Conservation (phyloP, 2,113 vertebrate genomes). For the Mormoops blainvillei region DNA sequence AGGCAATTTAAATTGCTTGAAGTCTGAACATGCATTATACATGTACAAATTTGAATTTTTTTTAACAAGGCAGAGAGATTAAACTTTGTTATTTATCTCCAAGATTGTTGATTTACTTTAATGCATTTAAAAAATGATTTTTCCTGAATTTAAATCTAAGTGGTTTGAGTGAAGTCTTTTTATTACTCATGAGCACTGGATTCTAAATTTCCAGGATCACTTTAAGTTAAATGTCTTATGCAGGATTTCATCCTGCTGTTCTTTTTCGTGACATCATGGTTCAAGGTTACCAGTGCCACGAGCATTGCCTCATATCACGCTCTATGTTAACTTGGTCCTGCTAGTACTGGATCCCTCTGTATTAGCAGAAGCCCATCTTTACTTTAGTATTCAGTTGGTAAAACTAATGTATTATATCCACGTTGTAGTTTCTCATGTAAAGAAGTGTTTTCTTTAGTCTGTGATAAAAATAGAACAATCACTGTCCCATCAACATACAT, state of each 20-base stretch:
- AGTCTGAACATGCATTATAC: background rate
- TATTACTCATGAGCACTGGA: background rate
- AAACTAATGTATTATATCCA: slow-evolving; percentile 7
- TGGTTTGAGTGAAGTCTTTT: background rate
- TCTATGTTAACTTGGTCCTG: slow-evolving; percentile 37
- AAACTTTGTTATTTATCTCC: background rate
- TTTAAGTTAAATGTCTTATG: slow-evolving; percentile 9
- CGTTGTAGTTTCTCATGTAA: slow-evolving; percentile 6
- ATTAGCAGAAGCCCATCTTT: slow-evolving; percentile 27
- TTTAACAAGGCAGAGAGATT: background rate
- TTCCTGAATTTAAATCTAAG: background rate
- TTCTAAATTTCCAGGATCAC: background rate
- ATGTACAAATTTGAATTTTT: background rate
- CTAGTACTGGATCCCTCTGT: slow-evolving; percentile 11
- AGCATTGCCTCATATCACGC: background rate
- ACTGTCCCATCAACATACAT: background rate
- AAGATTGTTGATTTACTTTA: background rate
- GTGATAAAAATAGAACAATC: slow-evolving; percentile 39
- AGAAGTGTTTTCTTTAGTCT: background rate
- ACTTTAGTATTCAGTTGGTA: background rate
- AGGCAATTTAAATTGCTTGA: background rate
- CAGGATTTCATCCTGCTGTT: background rate
- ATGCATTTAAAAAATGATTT: slow-evolving; percentile 6
- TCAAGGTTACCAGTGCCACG: slow-evolving; percentile 6
- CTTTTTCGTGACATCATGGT: background rate